These are phyloP conservation scores for Erebia ligea DNA, from an alignment of 2,888 invertebrate species.

Conservation along the genomic window DNA sequence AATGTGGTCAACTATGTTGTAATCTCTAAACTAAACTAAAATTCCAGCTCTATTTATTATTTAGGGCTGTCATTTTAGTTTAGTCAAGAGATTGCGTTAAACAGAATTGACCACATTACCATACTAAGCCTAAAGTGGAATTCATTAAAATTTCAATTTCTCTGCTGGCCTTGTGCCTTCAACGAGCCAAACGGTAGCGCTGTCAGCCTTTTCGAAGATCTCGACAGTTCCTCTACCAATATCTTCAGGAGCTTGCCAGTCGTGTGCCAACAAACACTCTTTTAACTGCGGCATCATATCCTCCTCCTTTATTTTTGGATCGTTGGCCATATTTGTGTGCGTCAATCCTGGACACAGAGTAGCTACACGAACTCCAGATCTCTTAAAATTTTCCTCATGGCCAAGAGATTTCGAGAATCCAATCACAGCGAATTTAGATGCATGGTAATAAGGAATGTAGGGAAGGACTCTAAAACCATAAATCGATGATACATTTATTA, in stretches of 20 bases:
- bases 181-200: conserved; percentile 62
- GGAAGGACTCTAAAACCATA: conserved; percentile 75
- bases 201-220: conserved; percentile 57
- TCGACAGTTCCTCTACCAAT: conserved; percentile 50
- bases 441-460: conserved; percentile 79
- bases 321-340: conserved; percentile 48
- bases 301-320: conserved; percentile 35
- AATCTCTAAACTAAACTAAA: too few species aligned
- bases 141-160: conserved; percentile 25
- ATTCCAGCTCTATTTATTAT: too few species aligned
- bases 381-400: conserved; percentile 60
- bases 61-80: too few species aligned
- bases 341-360: conserved; percentile 72
- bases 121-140: too few species aligned
- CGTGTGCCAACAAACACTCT: conserved; percentile 30
- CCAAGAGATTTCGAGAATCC: conserved; percentile 72
- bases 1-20: too few species aligned
- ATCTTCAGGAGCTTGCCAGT: conserved; percentile 46
- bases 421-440: conserved; percentile 79
- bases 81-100: too few species aligned
- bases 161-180: conserved; percentile 42
- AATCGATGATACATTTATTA: conserved; percentile 84
- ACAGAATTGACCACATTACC: too few species aligned
- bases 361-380: conserved; percentile 70
- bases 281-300: conserved; percentile 32